Conservation (phyloP, 2,113 vertebrate genomes). For the Galeopterus variegatus region DNA sequence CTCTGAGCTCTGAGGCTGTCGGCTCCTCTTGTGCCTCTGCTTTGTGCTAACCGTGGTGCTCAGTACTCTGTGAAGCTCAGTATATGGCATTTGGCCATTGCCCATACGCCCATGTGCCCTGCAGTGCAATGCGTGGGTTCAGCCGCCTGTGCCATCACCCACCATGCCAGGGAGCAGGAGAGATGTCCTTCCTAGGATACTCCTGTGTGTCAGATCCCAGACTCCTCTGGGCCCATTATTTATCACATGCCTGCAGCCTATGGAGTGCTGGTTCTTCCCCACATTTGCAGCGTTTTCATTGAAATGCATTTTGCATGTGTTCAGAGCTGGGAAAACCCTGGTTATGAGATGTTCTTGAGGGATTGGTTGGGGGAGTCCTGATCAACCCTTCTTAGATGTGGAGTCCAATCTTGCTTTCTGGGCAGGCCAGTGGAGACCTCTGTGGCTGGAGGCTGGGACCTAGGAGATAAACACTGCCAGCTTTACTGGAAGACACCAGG, state of each 20-base stretch:
- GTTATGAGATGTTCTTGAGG: neutral
- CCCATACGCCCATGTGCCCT: too few relatives aligned
- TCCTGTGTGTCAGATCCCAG: neutral
- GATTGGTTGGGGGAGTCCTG: neutral
- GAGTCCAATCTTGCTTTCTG: neutral
- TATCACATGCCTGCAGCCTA: conserved; percentile 37
- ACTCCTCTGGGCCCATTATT: conserved; percentile 1
- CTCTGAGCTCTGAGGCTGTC: neutral
- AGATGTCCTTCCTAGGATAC: neutral
- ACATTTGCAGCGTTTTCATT: conserved; percentile 22
- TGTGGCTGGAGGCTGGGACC: conserved; percentile 1
- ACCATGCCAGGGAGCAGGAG: neutral
- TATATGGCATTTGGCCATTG: neutral
- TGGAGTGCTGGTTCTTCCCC: neutral
- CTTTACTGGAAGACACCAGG: conserved; percentile 22
- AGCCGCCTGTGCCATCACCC: neutral
- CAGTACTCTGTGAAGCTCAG: neutral
- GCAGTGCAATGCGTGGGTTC: neutral
- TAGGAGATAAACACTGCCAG: neutral
- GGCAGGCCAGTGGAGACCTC: neutral
- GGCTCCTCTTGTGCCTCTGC: neutral
- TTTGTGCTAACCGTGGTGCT: neutral
- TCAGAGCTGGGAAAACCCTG: conserved; percentile 34
- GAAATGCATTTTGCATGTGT: conserved; percentile 57
- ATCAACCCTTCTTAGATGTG: neutral